Conservation (phyloP, 2,888 invertebrate genomes). For the Apocheima hispidaria region DNA sequence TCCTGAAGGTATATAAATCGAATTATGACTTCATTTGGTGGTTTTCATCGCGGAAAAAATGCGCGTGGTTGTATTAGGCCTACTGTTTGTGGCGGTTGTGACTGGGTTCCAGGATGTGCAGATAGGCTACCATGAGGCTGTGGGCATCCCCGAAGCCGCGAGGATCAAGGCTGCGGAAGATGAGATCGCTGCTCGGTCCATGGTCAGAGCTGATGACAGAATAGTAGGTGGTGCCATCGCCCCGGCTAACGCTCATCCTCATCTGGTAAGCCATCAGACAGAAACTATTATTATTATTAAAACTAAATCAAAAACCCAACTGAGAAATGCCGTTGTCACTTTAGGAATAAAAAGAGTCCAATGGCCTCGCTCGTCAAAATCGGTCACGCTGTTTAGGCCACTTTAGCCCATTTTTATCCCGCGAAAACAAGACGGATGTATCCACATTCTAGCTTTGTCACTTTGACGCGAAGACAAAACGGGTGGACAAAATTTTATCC, state of each 20-base stretch:
- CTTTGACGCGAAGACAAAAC: too few relatives aligned
- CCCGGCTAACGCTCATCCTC: constrained; percentile 2
- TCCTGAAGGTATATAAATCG: constrained; percentile 1
- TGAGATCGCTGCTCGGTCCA: constrained; percentile 3
- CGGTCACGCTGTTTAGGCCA: too few relatives aligned
- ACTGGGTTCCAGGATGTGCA: constrained; percentile 47
- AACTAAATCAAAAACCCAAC: too few relatives aligned
- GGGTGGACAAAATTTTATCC: too few relatives aligned
- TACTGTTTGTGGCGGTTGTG: constrained; percentile 48
- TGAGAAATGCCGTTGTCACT: too few relatives aligned
- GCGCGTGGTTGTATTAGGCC: constrained; percentile 46
- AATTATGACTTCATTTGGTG: not conserved
- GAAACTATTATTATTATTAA: too few relatives aligned
- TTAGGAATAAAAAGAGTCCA: too few relatives aligned
- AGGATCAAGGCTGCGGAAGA: constrained; percentile 62
- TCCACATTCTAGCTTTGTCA: too few relatives aligned
- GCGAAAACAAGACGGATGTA: too few relatives aligned
- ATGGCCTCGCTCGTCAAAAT: too few relatives aligned
- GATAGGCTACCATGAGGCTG: constrained; percentile 57
- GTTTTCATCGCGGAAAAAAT: constrained; percentile 42
- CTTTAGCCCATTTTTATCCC: too few relatives aligned
- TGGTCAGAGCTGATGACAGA: constrained; percentile 36
- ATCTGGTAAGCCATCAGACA: not conserved
- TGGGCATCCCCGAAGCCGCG: constrained; percentile 66
- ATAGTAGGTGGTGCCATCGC: constrained; percentile 62